Conservation (phyloP, 2,797 vertebrate genomes). For the Coreius guichenoti region DNA sequence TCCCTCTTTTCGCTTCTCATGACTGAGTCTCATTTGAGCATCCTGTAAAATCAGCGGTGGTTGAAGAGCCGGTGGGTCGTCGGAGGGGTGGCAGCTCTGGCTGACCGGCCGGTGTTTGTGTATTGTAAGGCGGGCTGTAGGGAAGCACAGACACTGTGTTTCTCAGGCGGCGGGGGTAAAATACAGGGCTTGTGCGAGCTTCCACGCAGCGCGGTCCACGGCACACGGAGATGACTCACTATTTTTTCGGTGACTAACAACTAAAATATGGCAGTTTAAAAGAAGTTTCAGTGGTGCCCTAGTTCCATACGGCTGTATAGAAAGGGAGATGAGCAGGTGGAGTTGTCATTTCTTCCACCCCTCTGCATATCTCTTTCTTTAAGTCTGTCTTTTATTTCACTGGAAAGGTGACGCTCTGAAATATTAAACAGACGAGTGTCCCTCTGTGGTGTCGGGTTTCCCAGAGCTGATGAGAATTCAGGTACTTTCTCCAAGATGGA, state of each 20-base stretch:
- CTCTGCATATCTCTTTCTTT: conserved; percentile 23
- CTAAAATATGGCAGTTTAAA: conserved; percentile 74
- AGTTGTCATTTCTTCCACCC: conserved; percentile 39
- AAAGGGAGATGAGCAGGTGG: conserved; percentile 43
- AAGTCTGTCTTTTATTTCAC: conserved; percentile 33
- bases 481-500: conserved; percentile 51
- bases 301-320: conserved; percentile 34
- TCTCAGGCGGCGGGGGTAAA: conserved; percentile 45
- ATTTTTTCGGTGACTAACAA: conserved; percentile 75
- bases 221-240: conserved; percentile 77
- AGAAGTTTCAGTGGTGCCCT: conserved; percentile 66
- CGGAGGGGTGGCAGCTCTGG: conserved; percentile 15
- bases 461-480: conserved; percentile 47
- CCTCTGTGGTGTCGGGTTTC: conserved; percentile 39
- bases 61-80: conserved; percentile 38
- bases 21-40: conserved; percentile 39
- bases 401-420: conserved; percentile 50
- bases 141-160: conserved; percentile 43
- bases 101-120: conserved; percentile 37
- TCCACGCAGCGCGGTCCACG: conserved; percentile 60
- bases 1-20: conserved; percentile 10
- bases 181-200: conserved; percentile 47
- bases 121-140: conserved; percentile 31
- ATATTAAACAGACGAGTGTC: conserved; percentile 38
- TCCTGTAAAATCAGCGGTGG: conserved; percentile 34